These are phyloP conservation scores for Nebria salina DNA, from an alignment of 2,888 invertebrate genomes.

Conservation along the genomic window DNA sequence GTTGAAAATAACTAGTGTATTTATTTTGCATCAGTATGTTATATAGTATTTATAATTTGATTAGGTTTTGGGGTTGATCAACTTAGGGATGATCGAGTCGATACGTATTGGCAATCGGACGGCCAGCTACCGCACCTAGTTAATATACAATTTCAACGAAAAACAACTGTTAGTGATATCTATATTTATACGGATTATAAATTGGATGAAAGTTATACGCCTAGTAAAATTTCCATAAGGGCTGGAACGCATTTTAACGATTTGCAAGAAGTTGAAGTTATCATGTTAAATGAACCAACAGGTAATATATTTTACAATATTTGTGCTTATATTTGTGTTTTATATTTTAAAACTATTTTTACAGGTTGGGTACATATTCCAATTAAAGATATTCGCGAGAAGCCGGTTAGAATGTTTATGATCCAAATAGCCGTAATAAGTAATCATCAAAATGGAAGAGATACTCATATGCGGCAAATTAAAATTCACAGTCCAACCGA, in stretches of 20 bases:
- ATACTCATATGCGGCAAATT: slow-evolving; percentile 97
- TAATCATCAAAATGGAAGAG: slow-evolving; percentile 98
- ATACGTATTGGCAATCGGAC: slow-evolving; percentile 99
- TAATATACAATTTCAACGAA: slow-evolving; percentile 94
- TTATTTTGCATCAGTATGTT: neutral
- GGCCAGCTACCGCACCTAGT: slow-evolving; percentile 98
- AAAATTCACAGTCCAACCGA: slow-evolving; percentile 91
- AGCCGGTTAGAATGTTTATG: slow-evolving; percentile 94
- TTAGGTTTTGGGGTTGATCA: slow-evolving; percentile 98
- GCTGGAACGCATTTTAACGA: slow-evolving; percentile 97
- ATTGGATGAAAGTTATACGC: slow-evolving; percentile 98
- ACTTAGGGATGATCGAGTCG: slow-evolving; percentile 91
- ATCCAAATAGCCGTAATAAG: slow-evolving; percentile 95
- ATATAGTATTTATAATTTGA: slow-evolving; percentile 47
- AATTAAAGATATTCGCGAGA: slow-evolving; percentile 86
- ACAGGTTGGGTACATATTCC: slow-evolving; percentile 95
- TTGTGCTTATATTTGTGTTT: slow-evolving; percentile 16
- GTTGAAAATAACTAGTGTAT: neutral
- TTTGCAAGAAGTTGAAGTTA: slow-evolving; percentile 93
- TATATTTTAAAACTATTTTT: slow-evolving; percentile 47
- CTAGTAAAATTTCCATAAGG: slow-evolving; percentile 90
- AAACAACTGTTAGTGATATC: slow-evolving; percentile 94
- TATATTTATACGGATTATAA: slow-evolving; percentile 98
- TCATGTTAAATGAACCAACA: slow-evolving; percentile 92
- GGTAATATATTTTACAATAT: slow-evolving; percentile 60